These are phyloP conservation scores for Thaumatotibia leucotreta DNA, from an alignment of 1,140 invertebrate genomes.

Conservation along the genomic window DNA sequence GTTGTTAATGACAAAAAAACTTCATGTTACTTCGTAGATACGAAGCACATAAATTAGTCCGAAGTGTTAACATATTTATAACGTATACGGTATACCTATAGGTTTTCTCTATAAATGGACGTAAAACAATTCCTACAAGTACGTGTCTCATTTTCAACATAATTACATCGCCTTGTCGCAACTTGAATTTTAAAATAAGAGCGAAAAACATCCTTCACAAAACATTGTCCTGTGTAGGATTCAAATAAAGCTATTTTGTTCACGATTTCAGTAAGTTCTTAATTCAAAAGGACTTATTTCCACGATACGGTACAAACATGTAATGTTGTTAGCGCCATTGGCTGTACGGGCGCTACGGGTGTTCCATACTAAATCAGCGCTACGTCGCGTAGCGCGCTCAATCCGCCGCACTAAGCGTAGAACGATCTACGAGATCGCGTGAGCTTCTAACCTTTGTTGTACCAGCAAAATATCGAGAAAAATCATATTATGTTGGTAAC, in stretches of 20 bases:
- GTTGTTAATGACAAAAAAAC: not conserved
- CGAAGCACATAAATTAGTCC: not conserved
- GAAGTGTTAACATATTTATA: too few species aligned
- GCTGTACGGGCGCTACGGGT: not conserved
- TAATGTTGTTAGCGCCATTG: not conserved
- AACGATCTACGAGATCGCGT: not conserved
- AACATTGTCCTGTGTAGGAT: not conserved
- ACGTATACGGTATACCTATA: too few species aligned
- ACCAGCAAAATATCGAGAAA: not conserved
- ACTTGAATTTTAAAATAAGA: too few species aligned
- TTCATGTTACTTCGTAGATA: not conserved
- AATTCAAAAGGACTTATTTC: not conserved
- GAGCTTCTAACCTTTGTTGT: not conserved
- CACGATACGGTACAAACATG: not conserved
- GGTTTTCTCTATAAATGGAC: too few species aligned
- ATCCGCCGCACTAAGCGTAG: not conserved
- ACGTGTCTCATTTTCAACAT: too few species aligned
- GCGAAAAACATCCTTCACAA: too few species aligned
- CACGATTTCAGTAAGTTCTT: not conserved
- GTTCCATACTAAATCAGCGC: not conserved
- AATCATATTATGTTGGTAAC: too few species aligned
- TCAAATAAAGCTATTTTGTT: not conserved
- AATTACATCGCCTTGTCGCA: too few species aligned
- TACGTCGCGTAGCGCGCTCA: constrained; percentile 4
- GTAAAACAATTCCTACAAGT: too few species aligned